Conservation (phyloP, 2,113 vertebrate species). For the Alexandromys fortis region DNA sequence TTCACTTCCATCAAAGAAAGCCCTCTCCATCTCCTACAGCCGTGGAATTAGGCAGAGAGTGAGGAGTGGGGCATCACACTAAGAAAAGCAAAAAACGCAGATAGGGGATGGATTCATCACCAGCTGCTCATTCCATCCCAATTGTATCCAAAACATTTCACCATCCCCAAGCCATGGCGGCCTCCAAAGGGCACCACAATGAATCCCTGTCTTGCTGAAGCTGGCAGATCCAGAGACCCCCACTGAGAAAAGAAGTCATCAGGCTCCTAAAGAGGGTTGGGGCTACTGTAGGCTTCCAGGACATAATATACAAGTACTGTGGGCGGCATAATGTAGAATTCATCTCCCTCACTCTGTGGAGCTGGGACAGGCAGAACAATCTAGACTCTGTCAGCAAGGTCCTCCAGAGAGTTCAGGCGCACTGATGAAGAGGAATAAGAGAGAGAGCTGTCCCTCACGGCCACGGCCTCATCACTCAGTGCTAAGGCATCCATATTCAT, state of each 20-base stretch:
- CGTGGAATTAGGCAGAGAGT: not conserved
- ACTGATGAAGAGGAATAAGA: conserved; percentile 57
- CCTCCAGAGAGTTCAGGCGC: conserved; percentile 50
- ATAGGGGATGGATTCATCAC: not conserved
- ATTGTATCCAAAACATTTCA: not conserved
- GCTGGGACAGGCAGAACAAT: conserved; percentile 58
- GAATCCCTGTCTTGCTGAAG: conserved; percentile 45
- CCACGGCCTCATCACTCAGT: not conserved
- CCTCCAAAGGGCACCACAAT: conserved; percentile 48
- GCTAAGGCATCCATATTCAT: conserved; percentile 48
- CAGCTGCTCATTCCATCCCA: not conserved
- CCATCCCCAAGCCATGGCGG: not conserved
- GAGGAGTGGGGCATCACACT: not conserved
- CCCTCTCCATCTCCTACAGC: not conserved
- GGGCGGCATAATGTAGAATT: conserved; percentile 81
- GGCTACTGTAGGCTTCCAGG: not conserved
- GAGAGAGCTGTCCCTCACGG: not conserved
- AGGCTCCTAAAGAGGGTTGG: not conserved
- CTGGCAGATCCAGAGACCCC: not conserved
- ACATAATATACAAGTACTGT: conserved; percentile 71
- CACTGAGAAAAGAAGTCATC: conserved; percentile 66
- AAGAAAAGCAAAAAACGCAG: not conserved
- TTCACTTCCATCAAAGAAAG: not conserved
- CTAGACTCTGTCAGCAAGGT: conserved; percentile 34
- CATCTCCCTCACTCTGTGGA: conserved; percentile 36